These are phyloP conservation scores for Pterobdella sp. DNA, from an alignment of 2,888 invertebrate genomes.

Conservation along the genomic window DNA sequence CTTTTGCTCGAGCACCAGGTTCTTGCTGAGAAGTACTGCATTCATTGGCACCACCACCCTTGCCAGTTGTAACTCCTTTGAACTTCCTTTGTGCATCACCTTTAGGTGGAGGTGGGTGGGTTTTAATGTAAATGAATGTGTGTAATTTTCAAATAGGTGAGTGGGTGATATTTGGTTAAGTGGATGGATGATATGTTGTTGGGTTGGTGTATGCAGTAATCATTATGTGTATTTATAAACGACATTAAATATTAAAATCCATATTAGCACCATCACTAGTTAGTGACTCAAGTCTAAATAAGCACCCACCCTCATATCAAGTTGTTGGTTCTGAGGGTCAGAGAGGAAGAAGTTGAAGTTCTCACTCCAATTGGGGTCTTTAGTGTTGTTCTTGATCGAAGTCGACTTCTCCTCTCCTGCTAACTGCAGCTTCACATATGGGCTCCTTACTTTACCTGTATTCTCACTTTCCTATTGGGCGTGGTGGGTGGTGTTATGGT, in stretches of 20 bases:
- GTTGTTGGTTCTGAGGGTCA: slow-evolving; percentile 78
- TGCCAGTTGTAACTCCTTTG: slow-evolving; percentile 15
- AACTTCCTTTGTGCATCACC: slow-evolving; percentile 28
- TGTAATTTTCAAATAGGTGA: no score
- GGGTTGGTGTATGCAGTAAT: neutral
- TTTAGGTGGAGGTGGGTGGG: neutral
- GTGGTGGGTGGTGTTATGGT: slow-evolving; percentile 50
- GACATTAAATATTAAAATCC: neutral
- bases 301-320: slow-evolving; percentile 71
- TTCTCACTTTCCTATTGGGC: slow-evolving; percentile 56
- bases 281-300: neutral
- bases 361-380: slow-evolving; percentile 87
- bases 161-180: no score
- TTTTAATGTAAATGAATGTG: neutral
- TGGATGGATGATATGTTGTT: neutral
- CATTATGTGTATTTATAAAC: no score
- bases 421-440: slow-evolving; percentile 70
- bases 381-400: slow-evolving; percentile 57
- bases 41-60: slow-evolving; percentile 22
- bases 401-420: slow-evolving; percentile 54
- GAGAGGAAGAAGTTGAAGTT: slow-evolving; percentile 84
- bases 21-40: slow-evolving; percentile 15
- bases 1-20: neutral
- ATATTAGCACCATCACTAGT: neutral
- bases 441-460: slow-evolving; percentile 45